These are phyloP conservation scores for Acestrorhynchus altus DNA, from an alignment of 2,797 vertebrate genomes.

Conservation along the genomic window DNA sequence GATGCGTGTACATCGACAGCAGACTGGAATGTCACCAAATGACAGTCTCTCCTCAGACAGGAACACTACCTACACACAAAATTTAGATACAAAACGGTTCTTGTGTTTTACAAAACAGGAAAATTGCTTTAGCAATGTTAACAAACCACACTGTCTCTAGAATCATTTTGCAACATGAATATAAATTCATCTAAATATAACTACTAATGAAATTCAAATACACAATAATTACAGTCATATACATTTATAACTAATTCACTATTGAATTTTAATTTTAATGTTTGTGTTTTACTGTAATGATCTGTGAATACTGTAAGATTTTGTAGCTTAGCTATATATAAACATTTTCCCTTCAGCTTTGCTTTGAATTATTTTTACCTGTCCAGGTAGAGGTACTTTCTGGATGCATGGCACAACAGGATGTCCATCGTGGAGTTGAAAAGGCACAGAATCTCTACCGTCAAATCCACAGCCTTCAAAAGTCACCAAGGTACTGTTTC, in stretches of 20 bases:
- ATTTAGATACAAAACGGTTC: not conserved
- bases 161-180: not conserved
- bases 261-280: not conserved
- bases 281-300: too few relatives aligned
- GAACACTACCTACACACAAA: constrained; percentile 74
- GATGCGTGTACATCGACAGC: constrained; percentile 79
- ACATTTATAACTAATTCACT: too few relatives aligned
- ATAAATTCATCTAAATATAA: too few relatives aligned
- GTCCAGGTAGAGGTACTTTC: constrained; percentile 78
- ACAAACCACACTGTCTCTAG: too few relatives aligned
- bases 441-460: constrained; percentile 58
- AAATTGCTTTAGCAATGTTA: not conserved
- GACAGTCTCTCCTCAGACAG: constrained; percentile 83
- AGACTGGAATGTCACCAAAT: constrained; percentile 85
- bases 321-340: not conserved
- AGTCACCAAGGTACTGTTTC: constrained; percentile 78
- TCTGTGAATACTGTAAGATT: not conserved
- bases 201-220: too few relatives aligned
- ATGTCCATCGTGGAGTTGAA: constrained; percentile 61
- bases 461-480: constrained; percentile 87
- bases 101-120: not conserved
- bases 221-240: too few relatives aligned
- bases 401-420: constrained; percentile 63
- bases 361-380: constrained; percentile 76
- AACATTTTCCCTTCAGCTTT: not conserved